Percentiles rank a stretch among this genome's conserved stretches.
Conservation (phyloP, 2,113 vertebrate genomes). For the Burhinus bistriatus region DNA sequence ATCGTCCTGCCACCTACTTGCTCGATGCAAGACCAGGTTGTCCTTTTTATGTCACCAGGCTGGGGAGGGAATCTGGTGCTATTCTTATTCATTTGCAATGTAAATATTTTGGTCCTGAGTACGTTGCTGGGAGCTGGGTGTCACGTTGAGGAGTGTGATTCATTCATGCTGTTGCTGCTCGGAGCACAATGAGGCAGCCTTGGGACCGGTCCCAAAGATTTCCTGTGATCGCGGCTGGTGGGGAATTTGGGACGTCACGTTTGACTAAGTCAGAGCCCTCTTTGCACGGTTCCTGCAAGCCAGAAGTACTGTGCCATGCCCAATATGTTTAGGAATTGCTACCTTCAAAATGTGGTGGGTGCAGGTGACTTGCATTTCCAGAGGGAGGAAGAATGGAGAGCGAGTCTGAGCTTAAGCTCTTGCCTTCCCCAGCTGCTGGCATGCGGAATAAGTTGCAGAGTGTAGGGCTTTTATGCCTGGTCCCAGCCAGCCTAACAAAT, state of each 20-base stretch:
- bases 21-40: not conserved
- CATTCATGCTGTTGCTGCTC: slow-evolving; percentile 56
- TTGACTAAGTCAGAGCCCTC: not conserved
- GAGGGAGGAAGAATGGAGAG: not conserved
- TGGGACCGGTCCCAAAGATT: slow-evolving; percentile 51
- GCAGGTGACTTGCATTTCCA: not conserved
- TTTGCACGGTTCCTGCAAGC: not conserved
- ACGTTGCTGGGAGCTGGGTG: slow-evolving; percentile 55
- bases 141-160: slow-evolving; percentile 46
- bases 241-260: slow-evolving; percentile 42
- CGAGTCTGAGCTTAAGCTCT: not conserved
- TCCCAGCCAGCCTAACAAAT: not conserved
- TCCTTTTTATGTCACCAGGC: not conserved
- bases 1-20: not conserved
- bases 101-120: slow-evolving; percentile 51
- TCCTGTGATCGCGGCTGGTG: slow-evolving; percentile 41
- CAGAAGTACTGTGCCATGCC: not conserved
- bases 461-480: not conserved
- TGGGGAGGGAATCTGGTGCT: not conserved
- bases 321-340: not conserved
- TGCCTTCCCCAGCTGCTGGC: not conserved
- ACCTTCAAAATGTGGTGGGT: not conserved
- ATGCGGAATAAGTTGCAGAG: not conserved
- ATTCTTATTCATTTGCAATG: slow-evolving; percentile 3
- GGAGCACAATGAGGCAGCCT: slow-evolving; percentile 33